Conservation (phyloP, 2,113 vertebrate genomes). For the Ascaphus truei region DNA sequence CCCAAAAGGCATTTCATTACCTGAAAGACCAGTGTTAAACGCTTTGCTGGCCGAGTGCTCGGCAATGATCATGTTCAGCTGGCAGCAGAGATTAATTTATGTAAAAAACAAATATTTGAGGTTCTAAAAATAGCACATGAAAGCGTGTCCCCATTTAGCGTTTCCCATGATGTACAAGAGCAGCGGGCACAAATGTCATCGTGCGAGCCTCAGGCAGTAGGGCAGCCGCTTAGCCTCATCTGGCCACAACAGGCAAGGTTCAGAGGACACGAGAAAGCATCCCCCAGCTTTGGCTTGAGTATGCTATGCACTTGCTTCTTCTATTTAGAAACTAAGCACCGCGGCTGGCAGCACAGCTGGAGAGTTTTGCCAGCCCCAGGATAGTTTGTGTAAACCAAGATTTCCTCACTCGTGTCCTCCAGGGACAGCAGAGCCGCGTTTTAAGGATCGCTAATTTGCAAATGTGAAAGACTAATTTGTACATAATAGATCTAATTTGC, state of each 20-base stretch:
- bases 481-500: not conserved
- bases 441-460: not conserved
- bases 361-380: not conserved
- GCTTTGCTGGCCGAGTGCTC: too few relatives aligned
- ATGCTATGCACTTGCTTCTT: not conserved
- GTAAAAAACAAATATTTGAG: too few relatives aligned
- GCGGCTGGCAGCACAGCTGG: not conserved
- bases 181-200: conserved; percentile 44
- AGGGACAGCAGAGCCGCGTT: not conserved
- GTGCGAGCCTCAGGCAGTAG: conserved; percentile 28
- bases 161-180: conserved; percentile 34
- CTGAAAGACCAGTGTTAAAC: too few relatives aligned
- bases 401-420: not conserved
- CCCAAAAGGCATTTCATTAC: too few relatives aligned
- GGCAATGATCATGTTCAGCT: too few relatives aligned
- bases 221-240: conserved; percentile 47
- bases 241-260: conserved; percentile 41
- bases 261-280: not conserved
- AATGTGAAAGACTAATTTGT: not conserved
- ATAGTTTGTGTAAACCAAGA: not conserved
- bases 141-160: conserved; percentile 6
- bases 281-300: not conserved
- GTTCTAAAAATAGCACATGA: not conserved
- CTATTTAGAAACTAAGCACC: not conserved
- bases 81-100: too few relatives aligned